Base-by-base conservation (phyloP, 1,140 invertebrate genomes). In the Aphaenogaster floridana region DNA sequence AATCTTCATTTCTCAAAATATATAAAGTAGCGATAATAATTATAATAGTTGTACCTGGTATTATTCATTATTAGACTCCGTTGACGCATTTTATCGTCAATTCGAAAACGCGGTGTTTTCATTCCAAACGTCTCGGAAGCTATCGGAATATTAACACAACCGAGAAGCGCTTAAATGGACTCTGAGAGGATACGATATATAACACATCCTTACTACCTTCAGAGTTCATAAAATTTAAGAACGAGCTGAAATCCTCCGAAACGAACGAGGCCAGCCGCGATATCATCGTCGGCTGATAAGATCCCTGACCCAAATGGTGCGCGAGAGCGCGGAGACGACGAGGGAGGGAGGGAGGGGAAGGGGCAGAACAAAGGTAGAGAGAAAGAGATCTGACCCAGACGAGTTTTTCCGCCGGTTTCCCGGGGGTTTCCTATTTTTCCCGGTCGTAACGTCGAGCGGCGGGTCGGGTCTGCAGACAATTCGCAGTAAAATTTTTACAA, bases 401-500 rank as follows among this genome's bases (percentile, higher is more conserved):
- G 92, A 91, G 90, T 94, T 95, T 94, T 94, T 94, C 90, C 89
- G 78, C 61, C 78, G 66, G 92, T 92, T 94, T 94, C 92, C 91
- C 92, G 89, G 88, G 88, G 90, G 88, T 93, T 92, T 93, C 92
- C 92, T 92, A 94, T 94, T 94, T 94, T 94, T 93, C 91, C 92
- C 91, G 90, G 89, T 92, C 90, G 92, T 94, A 94, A 94, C 83
- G 89, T 86, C 90, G 91, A 90, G 88, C 79, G 83, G 64, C 54
- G 87, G 92, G 87, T 93, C 91, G 92, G 91, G 93, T 94, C 93
- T 93, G 94, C 94, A 95, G 95, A 95, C 95, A 95, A 95, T 95
- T 95, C 94, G 94, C 94, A 95, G 94, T 95, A 95, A 95, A 95
- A 95, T 95, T 95, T 95, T 95, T 95, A 95, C 94, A 94, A 92